phyloP scores from a whole-genome alignment of 2,113 vertebrate genomes.

The Theristicus caerulescens region DNA sequence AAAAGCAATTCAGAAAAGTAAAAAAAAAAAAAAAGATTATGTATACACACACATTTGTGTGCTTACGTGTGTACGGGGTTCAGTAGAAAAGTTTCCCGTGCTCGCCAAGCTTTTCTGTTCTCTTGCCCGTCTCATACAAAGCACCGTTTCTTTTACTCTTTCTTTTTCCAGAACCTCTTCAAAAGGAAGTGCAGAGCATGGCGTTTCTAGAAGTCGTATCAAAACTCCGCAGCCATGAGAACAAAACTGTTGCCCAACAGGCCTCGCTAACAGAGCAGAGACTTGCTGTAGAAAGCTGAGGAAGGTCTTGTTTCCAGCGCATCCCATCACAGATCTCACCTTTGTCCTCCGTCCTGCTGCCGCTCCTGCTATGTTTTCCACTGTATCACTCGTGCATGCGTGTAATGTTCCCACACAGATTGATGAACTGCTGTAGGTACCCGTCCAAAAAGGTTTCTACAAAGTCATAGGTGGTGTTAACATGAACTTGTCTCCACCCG shows the following conservation, averaged over 20 bases:
- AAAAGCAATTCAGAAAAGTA: background rate
- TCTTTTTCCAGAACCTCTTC: slow-evolving; percentile 77
- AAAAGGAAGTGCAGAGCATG: slow-evolving; percentile 92
- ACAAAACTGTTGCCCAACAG: slow-evolving; percentile 98
- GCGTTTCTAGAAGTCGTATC: slow-evolving; percentile 93
- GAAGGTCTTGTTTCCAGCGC: slow-evolving; percentile 61
- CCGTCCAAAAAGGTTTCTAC: slow-evolving; percentile 76
- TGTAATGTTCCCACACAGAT: slow-evolving; percentile 71
- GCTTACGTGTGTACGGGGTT: rapidly evolving
- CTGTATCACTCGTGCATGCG: slow-evolving; percentile 84
- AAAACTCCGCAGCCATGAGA: slow-evolving; percentile 93
- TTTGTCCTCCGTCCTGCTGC: slow-evolving; percentile 77
- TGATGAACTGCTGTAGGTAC: slow-evolving; percentile 78
- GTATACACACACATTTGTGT: rapidly evolving
- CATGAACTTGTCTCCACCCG: slow-evolving; percentile 69
- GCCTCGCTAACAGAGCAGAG: slow-evolving; percentile 98
- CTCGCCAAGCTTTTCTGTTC: background rate
- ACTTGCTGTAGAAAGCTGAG: slow-evolving; percentile 94
- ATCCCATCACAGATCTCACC: slow-evolving; percentile 72
- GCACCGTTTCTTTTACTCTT: background rate
- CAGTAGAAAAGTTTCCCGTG: background rate
- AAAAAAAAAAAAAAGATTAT: background rate
- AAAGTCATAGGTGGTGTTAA: slow-evolving; percentile 86
- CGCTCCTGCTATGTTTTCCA: slow-evolving; percentile 64
- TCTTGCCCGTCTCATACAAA: background rate